Conservation (phyloP, 2,113 vertebrate species). For the Sula dactylatra region DNA sequence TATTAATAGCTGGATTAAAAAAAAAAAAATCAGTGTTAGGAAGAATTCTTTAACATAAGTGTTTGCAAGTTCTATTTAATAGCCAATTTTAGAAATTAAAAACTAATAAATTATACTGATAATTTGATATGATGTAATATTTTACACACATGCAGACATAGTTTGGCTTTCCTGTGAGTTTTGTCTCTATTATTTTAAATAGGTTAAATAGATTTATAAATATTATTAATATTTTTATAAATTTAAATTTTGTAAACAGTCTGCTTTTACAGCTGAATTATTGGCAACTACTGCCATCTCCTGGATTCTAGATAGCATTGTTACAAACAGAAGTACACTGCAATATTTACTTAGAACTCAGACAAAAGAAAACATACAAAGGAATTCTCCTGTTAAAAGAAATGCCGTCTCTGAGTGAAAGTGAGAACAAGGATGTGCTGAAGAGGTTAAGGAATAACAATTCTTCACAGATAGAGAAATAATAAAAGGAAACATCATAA, state of each 20-base stretch:
- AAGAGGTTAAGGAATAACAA: not conserved
- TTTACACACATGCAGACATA: not conserved
- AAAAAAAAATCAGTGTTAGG: not conserved
- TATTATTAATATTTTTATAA: no score
- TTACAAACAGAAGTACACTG: not conserved
- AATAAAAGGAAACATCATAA: not conserved
- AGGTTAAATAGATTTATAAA: no score
- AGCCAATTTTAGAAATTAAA: not conserved
- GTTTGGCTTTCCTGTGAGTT: not conserved
- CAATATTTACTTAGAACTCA: not conserved
- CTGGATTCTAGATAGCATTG: not conserved
- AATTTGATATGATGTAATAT: not conserved
- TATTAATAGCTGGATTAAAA: slow-evolving; percentile 76
- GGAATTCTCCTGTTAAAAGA: not conserved
- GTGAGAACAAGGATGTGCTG: not conserved
- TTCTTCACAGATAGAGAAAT: not conserved
- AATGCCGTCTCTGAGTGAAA: not conserved
- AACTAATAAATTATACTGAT: not conserved
- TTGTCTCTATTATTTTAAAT: not conserved
- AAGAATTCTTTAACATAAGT: not conserved
- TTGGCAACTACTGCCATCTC: slow-evolving; percentile 42
- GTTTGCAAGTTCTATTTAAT: not conserved
- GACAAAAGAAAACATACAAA: not conserved
- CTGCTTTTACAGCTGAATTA: not conserved
- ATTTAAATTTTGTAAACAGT: not conserved